Percentiles rank a stretch among this genome's conserved stretches.
These are phyloP conservation scores for Cololabis saira DNA, from an alignment of 2,113 vertebrate species.

Conservation along the genomic window DNA sequence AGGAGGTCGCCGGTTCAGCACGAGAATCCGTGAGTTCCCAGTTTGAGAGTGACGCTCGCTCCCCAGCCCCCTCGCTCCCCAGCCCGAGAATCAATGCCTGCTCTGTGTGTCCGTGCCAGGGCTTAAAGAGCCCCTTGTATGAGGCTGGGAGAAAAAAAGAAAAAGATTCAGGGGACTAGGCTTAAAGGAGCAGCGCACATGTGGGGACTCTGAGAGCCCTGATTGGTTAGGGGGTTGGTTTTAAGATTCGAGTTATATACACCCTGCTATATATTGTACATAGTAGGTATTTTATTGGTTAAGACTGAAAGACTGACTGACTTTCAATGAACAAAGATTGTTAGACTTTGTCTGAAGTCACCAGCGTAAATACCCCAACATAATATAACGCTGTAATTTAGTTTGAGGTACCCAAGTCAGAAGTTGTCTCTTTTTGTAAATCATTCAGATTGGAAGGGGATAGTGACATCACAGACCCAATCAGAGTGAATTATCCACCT, in stretches of 20 bases:
- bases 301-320: no score
- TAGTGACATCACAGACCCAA: no score
- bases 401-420: no score
- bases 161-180: conserved; percentile 50
- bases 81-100: conserved; percentile 82
- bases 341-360: no score
- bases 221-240: conserved; percentile 53
- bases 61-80: conserved; percentile 76
- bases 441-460: no score
- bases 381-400: no score
- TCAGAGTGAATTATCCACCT: no score
- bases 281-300: no score
- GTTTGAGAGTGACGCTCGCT: conserved; percentile 78
- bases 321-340: no score
- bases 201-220: conserved; percentile 12
- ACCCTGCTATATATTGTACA: no score
- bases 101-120: conserved; percentile 80
- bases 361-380: no score
- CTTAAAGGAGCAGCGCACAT: conserved; percentile 78
- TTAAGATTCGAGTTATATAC: background rate
- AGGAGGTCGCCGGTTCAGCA: conserved; percentile 76
- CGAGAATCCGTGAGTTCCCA: conserved; percentile 79
- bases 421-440: no score
- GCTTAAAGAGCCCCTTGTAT: conserved; percentile 86
- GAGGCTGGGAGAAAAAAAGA: conserved; percentile 46